Evolutionary conservation across 2,113 vertebrate genomes (phyloP), one percentile per base, ranked within the genome.

Genomic region (Meleagris gallopavo): DNA sequence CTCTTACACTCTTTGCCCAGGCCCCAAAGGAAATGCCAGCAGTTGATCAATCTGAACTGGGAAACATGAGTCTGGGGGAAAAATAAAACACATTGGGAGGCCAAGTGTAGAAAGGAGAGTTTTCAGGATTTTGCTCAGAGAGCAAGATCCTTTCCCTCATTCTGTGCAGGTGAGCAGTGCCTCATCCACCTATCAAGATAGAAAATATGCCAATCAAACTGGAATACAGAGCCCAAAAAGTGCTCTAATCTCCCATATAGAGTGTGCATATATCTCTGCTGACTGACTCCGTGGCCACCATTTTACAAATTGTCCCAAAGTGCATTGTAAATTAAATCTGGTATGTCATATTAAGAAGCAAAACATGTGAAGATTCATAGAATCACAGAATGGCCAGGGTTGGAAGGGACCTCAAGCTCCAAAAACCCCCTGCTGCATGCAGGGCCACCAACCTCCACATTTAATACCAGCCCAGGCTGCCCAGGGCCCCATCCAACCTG

Each of bases 1-100:
- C 29, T 70, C 38, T 32, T 34, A 7, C 0, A 5, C 0, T 1
- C 67, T 73, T 43, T 83, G 27, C 40, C 25, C 40, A 57, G 0
- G 1, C 18, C 75, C 9, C 11, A 29, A 17, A 38, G 65, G 54
- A 83, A 92, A 30, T 4, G 4, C 50, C 52, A 61, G 45, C 58
- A 75, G 9, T 0, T 18, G 62, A 55, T 60, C 38, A 40, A 6
- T 12, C 40, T 50, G 27, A 88, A 27, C 0, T 0, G 2, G 54
- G 38, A 73, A 66, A 36, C 10, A 24, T 2, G 5, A 15, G 8
- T 34, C 13, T 45, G 50, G 12, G n/a, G 32, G 32, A 43, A n/a
- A 29, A 21, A 34, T 24, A 29, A n/a, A n/a, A 5, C 1, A 48
- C 38, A 6, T 24, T 17, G 27, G 57, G 32, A 69, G 19, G 10